A percentile compares a stretch with the other conserved stretches of the same genome.
Conservation (phyloP, 1,140 invertebrate genomes). For the Tenebrio molitor region DNA sequence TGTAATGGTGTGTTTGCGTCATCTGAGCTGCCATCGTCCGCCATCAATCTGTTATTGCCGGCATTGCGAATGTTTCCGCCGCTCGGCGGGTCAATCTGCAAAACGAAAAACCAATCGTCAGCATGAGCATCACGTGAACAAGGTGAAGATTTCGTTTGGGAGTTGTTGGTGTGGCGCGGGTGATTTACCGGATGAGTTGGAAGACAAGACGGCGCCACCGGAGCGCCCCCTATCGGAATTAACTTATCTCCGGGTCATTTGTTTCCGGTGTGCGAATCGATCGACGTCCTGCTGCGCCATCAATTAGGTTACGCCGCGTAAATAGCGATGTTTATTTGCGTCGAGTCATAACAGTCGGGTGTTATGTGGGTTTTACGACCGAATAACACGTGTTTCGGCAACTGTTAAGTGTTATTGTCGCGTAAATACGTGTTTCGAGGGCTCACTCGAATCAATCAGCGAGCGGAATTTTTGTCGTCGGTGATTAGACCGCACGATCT, state of each 20-base stretch:
- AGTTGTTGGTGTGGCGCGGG: neutral
- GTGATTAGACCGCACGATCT: too few relatives aligned
- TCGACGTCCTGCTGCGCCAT: constrained; percentile 9
- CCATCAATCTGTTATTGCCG: constrained; percentile 64
- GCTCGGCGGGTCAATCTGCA: constrained; percentile 66
- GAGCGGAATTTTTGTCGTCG: too few relatives aligned
- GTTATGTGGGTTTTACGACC: too few relatives aligned
- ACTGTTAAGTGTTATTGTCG: too few relatives aligned
- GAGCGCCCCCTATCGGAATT: constrained; percentile 20
- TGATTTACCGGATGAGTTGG: neutral
- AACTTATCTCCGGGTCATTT: constrained; percentile 20
- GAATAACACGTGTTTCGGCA: too few relatives aligned
- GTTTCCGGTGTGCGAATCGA: constrained; percentile 17
- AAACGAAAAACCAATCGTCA: constrained; percentile 51
- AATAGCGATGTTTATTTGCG: constrained; percentile 9
- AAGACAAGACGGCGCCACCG: neutral
- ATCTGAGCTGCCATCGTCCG: constrained; percentile 62
- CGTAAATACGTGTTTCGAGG: too few relatives aligned
- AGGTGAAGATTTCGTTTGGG: too few relatives aligned
- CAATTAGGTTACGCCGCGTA: constrained; percentile 7
- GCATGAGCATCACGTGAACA: too few relatives aligned
- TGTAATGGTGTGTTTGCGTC: constrained; percentile 65
- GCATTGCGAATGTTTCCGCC: constrained; percentile 63
- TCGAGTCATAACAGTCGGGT: too few relatives aligned
- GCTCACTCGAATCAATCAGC: too few relatives aligned